phyloP scores from a whole-genome alignment of 2,113 vertebrate species.

The Meles meles region DNA sequence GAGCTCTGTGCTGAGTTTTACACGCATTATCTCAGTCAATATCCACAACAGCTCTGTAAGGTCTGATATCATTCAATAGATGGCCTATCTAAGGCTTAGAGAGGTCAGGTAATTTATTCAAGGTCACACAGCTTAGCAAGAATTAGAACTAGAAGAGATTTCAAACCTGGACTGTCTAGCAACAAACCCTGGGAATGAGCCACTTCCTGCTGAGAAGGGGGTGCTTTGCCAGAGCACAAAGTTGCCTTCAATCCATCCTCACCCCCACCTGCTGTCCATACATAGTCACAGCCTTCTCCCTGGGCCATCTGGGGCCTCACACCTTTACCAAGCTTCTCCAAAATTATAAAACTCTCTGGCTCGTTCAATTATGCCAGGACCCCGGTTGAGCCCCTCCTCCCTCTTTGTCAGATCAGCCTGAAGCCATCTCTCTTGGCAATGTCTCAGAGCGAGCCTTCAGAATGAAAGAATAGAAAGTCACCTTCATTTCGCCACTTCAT shows the following conservation, averaged over 20 bases:
- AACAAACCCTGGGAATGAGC: neutral
- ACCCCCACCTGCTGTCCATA: no score
- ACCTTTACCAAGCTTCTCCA: neutral
- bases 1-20: neutral
- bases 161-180: neutral
- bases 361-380: neutral
- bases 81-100: neutral
- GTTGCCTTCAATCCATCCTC: neutral
- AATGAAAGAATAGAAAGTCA: neutral
- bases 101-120: neutral
- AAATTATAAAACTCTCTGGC: neutral
- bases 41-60: neutral
- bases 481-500: neutral
- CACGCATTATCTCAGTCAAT: neutral
- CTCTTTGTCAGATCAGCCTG: neutral
- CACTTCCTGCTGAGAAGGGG: neutral
- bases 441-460: neutral
- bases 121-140: neutral
- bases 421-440: neutral
- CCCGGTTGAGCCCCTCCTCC: neutral
- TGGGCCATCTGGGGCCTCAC: neutral
- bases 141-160: neutral
- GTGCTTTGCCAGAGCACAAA: neutral
- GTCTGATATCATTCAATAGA: neutral
- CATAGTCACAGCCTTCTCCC: neutral